Percentiles rank a stretch among this genome's conserved stretches.
Evolutionary conservation across 2,113 vertebrate species (phyloP).

Genomic region (Vicugna pacos): DNA sequence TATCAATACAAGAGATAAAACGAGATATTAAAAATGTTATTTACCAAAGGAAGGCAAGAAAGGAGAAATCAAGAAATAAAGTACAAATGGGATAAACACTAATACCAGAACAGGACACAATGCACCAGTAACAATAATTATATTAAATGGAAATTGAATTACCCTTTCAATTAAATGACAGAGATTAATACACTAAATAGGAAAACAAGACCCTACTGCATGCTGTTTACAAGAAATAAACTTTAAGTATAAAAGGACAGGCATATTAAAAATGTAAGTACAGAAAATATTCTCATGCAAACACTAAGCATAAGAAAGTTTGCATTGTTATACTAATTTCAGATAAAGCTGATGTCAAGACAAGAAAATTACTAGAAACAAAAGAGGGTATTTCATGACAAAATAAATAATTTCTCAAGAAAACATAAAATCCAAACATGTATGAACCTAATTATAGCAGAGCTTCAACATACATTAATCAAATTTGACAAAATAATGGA

Average conservation of each 20-base stretch:
- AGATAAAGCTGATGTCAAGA: not conserved
- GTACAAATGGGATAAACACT: not conserved
- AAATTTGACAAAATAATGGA: not conserved
- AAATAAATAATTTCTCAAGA: constrained; percentile 23
- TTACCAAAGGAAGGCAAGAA: not conserved
- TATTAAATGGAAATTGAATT: not conserved
- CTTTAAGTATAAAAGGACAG: not conserved
- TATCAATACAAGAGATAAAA: not conserved
- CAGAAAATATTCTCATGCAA: not conserved
- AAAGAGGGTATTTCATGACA: not conserved
- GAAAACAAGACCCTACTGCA: not conserved
- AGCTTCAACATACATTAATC: not conserved
- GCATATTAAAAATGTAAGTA: not conserved
- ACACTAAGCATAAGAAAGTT: not conserved
- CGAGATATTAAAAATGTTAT: not conserved
- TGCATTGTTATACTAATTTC: not conserved
- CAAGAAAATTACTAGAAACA: not conserved
- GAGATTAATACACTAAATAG: not conserved
- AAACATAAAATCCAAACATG: not conserved
- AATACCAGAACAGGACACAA: not conserved
- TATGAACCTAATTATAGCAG: not conserved
- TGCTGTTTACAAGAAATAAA: not conserved
- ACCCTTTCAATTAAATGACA: not conserved
- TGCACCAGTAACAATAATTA: not conserved
- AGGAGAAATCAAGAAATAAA: not conserved